Evolutionary conservation across 2,113 vertebrate genomes (phyloP).

Genomic region (Halcyon malimbica): DNA sequence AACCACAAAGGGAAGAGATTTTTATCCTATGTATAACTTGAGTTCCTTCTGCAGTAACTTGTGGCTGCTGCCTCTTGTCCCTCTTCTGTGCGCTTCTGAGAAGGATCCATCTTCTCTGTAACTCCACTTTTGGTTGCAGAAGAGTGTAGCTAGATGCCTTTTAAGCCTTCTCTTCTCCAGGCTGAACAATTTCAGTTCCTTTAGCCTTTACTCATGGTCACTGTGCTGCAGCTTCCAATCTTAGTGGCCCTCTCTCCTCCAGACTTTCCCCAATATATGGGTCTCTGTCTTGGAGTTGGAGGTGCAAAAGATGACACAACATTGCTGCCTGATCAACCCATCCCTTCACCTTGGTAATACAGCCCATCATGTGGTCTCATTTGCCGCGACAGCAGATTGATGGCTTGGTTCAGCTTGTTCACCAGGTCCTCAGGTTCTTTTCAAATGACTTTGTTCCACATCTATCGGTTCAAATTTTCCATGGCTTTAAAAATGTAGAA

Average conservation of each 20-base stretch:
- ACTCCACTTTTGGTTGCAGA: background rate
- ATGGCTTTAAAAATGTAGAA: background rate
- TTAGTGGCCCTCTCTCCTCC: rapidly evolving
- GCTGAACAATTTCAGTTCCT: background rate
- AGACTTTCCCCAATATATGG: background rate
- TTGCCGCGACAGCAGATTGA: background rate
- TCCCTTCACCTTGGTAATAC: background rate
- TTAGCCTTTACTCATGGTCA: background rate
- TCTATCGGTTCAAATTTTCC: background rate
- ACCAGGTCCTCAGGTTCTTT: background rate
- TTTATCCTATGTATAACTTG: background rate
- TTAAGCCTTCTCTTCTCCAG: background rate
- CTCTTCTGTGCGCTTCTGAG: background rate
- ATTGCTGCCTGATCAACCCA: background rate
- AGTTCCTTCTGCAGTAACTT: background rate
- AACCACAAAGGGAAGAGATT: background rate
- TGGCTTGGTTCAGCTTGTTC: background rate
- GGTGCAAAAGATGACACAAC: background rate
- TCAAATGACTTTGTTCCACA: background rate
- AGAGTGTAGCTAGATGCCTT: background rate
- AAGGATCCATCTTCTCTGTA: background rate
- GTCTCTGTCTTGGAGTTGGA: background rate
- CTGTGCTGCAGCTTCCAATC: background rate
- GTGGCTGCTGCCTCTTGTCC: background rate
- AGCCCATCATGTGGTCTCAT: rapidly evolving